Percentiles rank a stretch among this genome's conserved stretches.
These are phyloP conservation scores for Tangara arthus DNA, from an alignment of 2,797 vertebrate genomes.

Conservation along the genomic window DNA sequence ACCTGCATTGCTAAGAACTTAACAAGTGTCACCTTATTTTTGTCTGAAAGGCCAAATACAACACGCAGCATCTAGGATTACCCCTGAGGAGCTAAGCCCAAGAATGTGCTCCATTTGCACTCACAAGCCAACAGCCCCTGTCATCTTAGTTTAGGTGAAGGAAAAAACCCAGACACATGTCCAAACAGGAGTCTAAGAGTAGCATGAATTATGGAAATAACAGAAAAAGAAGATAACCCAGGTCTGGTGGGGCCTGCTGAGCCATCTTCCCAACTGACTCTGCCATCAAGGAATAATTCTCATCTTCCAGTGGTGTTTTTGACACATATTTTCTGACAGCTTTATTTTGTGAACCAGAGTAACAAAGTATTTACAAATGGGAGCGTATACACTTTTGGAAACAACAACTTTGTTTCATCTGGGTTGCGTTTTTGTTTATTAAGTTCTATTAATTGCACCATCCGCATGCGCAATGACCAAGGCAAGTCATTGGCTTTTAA, in stretches of 20 bases:
- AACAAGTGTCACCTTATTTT: background rate
- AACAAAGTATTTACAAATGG: background rate
- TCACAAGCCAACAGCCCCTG: background rate
- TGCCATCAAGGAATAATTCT: background rate
- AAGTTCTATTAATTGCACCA: background rate
- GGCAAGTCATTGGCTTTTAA: background rate
- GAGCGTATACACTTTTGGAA: background rate
- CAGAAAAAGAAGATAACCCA: background rate
- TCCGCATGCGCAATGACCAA: background rate
- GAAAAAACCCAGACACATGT: rapidly evolving
- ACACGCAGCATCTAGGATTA: background rate
- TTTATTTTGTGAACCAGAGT: background rate
- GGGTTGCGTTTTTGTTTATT: background rate
- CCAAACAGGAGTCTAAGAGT: background rate
- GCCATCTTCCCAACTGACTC: background rate
- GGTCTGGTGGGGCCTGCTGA: background rate
- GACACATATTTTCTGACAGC: background rate
- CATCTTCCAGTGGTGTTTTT: background rate
- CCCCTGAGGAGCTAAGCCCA: background rate
- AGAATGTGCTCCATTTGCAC: background rate
- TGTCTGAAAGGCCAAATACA: background rate
- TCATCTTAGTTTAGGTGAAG: background rate
- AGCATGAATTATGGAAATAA: background rate
- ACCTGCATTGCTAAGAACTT: background rate
- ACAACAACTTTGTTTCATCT: background rate